Evolutionary conservation across 2,797 vertebrate species (phyloP).

Genomic region (Pelobates cultripes): DNA sequence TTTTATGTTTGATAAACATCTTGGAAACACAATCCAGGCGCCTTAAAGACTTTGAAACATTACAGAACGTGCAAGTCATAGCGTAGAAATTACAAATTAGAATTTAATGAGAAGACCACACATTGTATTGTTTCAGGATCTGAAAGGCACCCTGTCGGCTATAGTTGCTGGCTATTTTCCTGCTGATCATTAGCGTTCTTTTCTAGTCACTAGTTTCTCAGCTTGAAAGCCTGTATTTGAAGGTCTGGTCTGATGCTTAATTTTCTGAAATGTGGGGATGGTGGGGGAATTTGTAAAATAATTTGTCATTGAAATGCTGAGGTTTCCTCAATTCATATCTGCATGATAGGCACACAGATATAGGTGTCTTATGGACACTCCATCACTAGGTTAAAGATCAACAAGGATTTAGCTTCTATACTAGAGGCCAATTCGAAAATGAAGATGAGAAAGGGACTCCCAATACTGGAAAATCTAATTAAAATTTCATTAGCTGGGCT

Average conservation of each 20-base stretch:
- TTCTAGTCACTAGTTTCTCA: constrained; percentile 66
- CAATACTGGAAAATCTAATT: constrained; percentile 85
- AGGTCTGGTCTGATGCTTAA: constrained; percentile 59
- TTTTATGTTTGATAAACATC: constrained; percentile 68
- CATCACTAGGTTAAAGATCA: constrained; percentile 84
- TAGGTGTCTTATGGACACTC: constrained; percentile 76
- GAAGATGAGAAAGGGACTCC: constrained; percentile 88
- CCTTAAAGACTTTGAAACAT: constrained; percentile 67
- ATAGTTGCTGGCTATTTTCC: constrained; percentile 71
- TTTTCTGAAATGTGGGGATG: constrained; percentile 60
- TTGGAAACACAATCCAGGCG: constrained; percentile 61
- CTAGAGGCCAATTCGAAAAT: constrained; percentile 83
- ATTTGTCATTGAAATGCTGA: constrained; percentile 67
- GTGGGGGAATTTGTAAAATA: constrained; percentile 69
- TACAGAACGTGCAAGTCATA: constrained; percentile 64
- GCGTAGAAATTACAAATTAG: constrained; percentile 71
- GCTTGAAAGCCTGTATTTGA: constrained; percentile 56
- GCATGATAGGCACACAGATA: constrained; percentile 55
- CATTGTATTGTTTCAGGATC: constrained; percentile 71
- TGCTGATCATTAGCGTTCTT: constrained; percentile 73
- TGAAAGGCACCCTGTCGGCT: constrained; percentile 71
- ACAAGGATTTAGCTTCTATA: constrained; percentile 86
- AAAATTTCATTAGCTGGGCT: constrained; percentile 91
- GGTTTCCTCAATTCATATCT: constrained; percentile 74
- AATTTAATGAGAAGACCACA: constrained; percentile 75